Evolutionary conservation across 2,113 vertebrate genomes (phyloP).

Genomic region (Atherinomorus stipes): DNA sequence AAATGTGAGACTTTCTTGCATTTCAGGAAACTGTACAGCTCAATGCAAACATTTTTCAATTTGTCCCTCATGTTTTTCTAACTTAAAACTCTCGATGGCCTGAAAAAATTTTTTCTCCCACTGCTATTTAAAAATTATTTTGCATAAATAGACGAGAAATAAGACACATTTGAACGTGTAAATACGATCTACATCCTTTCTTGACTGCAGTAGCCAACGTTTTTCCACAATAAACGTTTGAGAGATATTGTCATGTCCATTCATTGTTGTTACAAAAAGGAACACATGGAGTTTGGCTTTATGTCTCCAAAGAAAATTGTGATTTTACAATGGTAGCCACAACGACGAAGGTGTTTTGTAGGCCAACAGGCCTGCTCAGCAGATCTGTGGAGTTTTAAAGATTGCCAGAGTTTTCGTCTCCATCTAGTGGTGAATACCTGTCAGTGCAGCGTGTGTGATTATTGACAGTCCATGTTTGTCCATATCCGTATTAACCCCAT

Average conservation of each 20-base stretch:
- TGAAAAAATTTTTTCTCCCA: slow-evolving; percentile 9
- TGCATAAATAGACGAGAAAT: not conserved
- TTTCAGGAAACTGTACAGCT: not conserved
- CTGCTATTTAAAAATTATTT: slow-evolving; percentile 1
- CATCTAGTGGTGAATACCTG: slow-evolving; percentile 72
- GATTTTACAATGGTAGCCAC: not conserved
- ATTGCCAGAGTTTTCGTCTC: slow-evolving; percentile 43
- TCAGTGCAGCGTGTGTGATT: slow-evolving; percentile 10
- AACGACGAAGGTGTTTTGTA: not conserved
- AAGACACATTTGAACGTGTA: slow-evolving; percentile 64
- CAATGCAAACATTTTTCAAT: no score
- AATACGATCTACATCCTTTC: slow-evolving; percentile 52
- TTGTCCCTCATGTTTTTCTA: not conserved
- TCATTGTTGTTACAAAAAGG: not conserved
- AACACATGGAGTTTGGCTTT: not conserved
- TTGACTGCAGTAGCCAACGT: slow-evolving; percentile 56
- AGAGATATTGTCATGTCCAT: slow-evolving; percentile 52
- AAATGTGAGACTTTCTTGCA: not conserved
- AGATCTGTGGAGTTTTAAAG: not conserved
- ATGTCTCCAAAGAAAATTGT: not conserved
- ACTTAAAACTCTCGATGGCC: slow-evolving; percentile 6
- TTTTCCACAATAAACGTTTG: slow-evolving; percentile 75
- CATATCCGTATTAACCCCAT: not conserved
- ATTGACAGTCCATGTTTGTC: not conserved
- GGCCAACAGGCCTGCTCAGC: slow-evolving; percentile 32